Evolutionary conservation across 2,888 invertebrate species (phyloP).

Genomic region (Conchocele bisecta): DNA sequence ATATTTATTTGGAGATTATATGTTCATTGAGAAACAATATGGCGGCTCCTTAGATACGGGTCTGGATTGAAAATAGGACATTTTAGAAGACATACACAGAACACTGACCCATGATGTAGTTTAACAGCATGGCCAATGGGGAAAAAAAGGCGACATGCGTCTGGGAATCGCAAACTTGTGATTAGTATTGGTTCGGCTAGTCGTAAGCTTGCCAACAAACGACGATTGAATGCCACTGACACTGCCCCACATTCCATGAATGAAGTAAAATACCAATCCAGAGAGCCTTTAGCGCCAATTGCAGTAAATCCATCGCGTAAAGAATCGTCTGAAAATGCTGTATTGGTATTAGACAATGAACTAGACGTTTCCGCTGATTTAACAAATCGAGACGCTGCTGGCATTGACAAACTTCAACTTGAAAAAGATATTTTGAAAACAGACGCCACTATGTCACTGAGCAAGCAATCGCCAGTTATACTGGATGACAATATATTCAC

Average conservation of each 20-base stretch:
- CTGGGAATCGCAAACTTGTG: constrained; percentile 60
- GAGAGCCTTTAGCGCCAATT: constrained; percentile 67
- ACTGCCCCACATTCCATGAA: constrained; percentile 69
- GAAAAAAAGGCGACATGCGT: constrained; percentile 64
- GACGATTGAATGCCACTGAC: constrained; percentile 50
- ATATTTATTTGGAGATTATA: not conserved
- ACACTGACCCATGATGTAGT: too few species aligned
- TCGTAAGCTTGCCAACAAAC: constrained; percentile 64
- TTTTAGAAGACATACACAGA: too few species aligned
- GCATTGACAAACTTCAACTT: too few species aligned
- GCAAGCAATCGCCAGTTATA: constrained; percentile 53
- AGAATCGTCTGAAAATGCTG: too few species aligned
- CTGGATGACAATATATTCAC: constrained; percentile 75
- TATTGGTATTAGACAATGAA: too few species aligned
- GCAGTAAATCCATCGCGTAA: too few species aligned
- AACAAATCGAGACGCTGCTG: too few species aligned
- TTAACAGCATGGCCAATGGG: constrained; percentile 63
- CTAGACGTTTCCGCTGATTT: too few species aligned
- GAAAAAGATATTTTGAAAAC: constrained; percentile 50
- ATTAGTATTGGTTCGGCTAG: constrained; percentile 70
- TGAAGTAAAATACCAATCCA: constrained; percentile 63
- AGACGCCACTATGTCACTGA: constrained; percentile 47
- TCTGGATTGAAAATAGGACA: constrained; percentile 43
- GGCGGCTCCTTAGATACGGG: constrained; percentile 73
- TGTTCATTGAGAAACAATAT: constrained; percentile 60